phyloP scores from a whole-genome alignment of 2,797 vertebrate species.

The Scolopax bukidnonensis region DNA sequence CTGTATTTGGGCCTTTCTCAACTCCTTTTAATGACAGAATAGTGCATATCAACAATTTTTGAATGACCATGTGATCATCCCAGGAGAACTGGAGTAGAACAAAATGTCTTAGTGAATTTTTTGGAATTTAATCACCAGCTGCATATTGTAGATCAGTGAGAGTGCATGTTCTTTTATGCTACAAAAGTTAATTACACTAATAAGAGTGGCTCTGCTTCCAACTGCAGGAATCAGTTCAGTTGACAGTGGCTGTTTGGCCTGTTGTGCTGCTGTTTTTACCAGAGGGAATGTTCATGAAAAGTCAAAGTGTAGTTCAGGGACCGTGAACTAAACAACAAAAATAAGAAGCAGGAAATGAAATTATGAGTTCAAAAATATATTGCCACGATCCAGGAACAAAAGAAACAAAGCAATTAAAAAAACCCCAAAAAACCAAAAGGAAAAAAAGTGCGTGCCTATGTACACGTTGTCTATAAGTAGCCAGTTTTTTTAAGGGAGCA shows the following conservation, averaged over 20 bases:
- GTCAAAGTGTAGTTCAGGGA: neutral
- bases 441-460: neutral
- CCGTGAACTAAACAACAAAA: neutral
- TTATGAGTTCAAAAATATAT: neutral
- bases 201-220: neutral
- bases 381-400: neutral
- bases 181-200: neutral
- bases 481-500: neutral
- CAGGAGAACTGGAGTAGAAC: constrained; percentile 72
- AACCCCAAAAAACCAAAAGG: too few species aligned
- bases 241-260: neutral
- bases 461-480: neutral
- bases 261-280: neutral
- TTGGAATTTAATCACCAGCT: constrained; percentile 40
- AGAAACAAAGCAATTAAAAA: neutral
- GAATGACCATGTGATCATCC: constrained; percentile 71
- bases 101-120: constrained; percentile 73
- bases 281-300: constrained; percentile 6
- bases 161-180: neutral
- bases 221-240: neutral
- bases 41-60: constrained; percentile 72
- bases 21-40: constrained; percentile 69
- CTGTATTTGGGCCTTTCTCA: constrained; percentile 67
- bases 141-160: constrained; percentile 5
- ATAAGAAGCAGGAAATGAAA: neutral